Percentiles rank a stretch among this genome's conserved stretches.
Conservation (phyloP, 2,797 vertebrate species). For the Eremophila alpestris region DNA sequence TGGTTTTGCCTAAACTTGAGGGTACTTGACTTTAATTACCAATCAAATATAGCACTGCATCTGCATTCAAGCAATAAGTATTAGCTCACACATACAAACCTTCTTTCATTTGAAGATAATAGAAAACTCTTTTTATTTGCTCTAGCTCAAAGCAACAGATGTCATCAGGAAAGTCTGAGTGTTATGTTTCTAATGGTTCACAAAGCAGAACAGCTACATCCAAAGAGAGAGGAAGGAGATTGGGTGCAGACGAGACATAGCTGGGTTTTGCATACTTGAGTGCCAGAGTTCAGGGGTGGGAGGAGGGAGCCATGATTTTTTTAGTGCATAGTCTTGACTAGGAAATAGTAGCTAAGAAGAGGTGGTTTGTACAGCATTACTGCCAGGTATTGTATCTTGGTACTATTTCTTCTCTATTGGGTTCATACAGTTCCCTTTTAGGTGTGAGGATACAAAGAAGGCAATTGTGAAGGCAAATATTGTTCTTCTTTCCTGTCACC, state of each 20-base stretch:
- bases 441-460: not conserved
- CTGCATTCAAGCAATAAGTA: slow-evolving; percentile 26
- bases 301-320: not conserved
- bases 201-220: not conserved
- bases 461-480: not conserved
- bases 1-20: slow-evolving; percentile 49
- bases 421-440: not conserved
- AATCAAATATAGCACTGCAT: slow-evolving; percentile 23
- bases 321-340: not conserved
- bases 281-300: not conserved
- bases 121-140: slow-evolving; percentile 24
- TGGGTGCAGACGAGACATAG: not conserved
- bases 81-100: not conserved
- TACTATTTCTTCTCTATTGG: not conserved
- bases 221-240: not conserved
- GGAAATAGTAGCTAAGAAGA: not conserved
- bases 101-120: slow-evolving; percentile 27
- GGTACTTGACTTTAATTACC: slow-evolving; percentile 43
- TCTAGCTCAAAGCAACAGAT: slow-evolving; percentile 10
- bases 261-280: not conserved
- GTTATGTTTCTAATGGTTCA: not conserved
- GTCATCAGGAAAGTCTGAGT: not conserved
- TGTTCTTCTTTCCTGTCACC: not conserved
- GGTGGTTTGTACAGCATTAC: rapidly evolving
- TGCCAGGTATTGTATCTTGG: not conserved